These are phyloP conservation scores for Aphodius sticticus DNA, from an alignment of 2,888 invertebrate species.

Conservation along the genomic window DNA sequence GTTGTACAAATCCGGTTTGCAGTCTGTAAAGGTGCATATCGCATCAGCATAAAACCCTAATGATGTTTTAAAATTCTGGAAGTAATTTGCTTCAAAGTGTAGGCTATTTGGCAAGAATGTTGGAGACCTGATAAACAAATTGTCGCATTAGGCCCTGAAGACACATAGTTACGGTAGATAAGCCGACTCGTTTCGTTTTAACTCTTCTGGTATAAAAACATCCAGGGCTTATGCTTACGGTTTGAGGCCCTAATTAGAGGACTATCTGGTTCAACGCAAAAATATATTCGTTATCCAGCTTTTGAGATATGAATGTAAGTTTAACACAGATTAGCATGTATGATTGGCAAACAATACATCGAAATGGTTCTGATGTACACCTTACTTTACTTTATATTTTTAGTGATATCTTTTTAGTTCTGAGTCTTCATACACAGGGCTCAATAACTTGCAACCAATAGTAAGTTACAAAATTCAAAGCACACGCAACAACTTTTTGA, in stretches of 20 bases:
- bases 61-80: neutral
- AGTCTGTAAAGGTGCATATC: neutral
- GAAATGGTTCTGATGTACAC: no score
- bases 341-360: no score
- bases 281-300: no score
- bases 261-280: no score
- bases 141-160: neutral
- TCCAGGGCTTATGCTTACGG: neutral
- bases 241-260: neutral
- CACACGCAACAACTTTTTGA: no score
- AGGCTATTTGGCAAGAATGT: neutral
- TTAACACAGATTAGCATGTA: no score
- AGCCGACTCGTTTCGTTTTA: neutral
- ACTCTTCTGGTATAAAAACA: neutral
- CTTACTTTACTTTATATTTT: no score
- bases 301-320: no score
- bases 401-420: no score
- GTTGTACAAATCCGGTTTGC: neutral
- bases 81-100: neutral
- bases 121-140: neutral
- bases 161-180: neutral
- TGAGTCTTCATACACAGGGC: no score
- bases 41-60: neutral
- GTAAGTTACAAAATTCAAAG: no score
- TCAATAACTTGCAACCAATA: no score